phyloP scores from a whole-genome alignment of 2,113 vertebrate species.

The Aepyceros melampus region DNA sequence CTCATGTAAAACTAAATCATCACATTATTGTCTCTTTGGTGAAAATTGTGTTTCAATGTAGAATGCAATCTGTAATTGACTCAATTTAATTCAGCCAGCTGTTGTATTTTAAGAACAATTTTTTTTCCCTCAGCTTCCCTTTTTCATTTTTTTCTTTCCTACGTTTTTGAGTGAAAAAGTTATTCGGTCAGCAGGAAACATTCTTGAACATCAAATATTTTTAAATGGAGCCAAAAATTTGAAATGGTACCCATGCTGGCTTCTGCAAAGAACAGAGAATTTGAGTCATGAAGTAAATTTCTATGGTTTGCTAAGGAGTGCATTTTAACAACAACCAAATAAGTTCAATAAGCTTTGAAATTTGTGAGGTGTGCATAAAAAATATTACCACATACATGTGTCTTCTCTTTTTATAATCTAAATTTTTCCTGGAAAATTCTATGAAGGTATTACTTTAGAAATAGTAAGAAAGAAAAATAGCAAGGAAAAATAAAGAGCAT shows the following conservation, averaged over 20 bases:
- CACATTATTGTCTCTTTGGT: slow-evolving; percentile 1
- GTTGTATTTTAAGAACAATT: slow-evolving; percentile 36
- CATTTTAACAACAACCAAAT: background rate
- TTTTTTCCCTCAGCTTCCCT: background rate
- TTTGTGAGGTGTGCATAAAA: background rate
- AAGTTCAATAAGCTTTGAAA: slow-evolving; percentile 1
- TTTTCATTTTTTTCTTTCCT: slow-evolving; percentile 6
- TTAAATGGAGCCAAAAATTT: slow-evolving; percentile 25
- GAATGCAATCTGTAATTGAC: slow-evolving; percentile 1
- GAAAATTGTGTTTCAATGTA: slow-evolving; percentile 14
- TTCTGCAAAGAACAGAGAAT: slow-evolving; percentile 9
- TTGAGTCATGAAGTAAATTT: background rate
- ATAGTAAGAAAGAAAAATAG: background rate
- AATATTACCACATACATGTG: background rate
- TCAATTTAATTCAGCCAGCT: slow-evolving; percentile 34
- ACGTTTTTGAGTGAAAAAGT: slow-evolving; percentile 1
- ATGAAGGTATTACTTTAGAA: background rate
- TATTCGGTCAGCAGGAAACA: slow-evolving; percentile 33
- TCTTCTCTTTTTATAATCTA: background rate
- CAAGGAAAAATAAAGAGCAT: background rate
- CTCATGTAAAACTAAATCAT: slow-evolving; percentile 47
- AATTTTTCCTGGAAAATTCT: background rate
- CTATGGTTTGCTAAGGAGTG: background rate
- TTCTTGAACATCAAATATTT: slow-evolving; percentile 58
- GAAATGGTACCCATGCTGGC: background rate